These are phyloP conservation scores for Eubasilissa regina DNA, from an alignment of 1,140 invertebrate genomes.

Conservation along the genomic window DNA sequence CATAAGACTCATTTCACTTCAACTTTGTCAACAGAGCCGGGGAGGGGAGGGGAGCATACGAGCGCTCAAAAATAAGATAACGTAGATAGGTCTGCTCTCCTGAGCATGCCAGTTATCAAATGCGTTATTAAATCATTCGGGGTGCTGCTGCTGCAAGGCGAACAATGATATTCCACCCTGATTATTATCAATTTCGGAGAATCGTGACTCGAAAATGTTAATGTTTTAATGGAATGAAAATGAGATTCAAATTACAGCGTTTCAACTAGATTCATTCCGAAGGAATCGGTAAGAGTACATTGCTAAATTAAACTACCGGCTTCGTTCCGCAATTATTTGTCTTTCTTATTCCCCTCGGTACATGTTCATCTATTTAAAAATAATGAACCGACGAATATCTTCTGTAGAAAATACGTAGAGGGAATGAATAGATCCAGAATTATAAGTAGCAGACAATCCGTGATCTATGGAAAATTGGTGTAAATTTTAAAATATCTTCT, in stretches of 20 bases:
- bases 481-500: too few species aligned
- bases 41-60: background rate
- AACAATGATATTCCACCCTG: constrained; percentile 15
- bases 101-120: background rate
- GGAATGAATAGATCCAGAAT: too few species aligned
- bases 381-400: too few species aligned
- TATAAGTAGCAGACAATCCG: too few species aligned
- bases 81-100: background rate
- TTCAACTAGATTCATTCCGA: constrained; percentile 23
- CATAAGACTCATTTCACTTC: background rate
- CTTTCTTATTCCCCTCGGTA: too few species aligned
- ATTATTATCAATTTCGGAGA: constrained; percentile 24
- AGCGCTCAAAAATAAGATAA: background rate
- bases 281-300: background rate
- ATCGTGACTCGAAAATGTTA: constrained; percentile 28
- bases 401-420: too few species aligned
- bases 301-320: constrained; percentile 3
- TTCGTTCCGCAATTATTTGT: too few species aligned
- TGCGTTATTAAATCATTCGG: background rate
- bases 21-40: too few species aligned
- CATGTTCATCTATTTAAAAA: too few species aligned
- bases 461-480: too few species aligned
- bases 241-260: constrained; percentile 15
- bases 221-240: constrained; percentile 22
- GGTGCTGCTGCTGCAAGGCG: background rate